These are phyloP conservation scores for Aphelenchoides fujianensis DNA, from an alignment of 1,140 invertebrate species.

Conservation along the genomic window DNA sequence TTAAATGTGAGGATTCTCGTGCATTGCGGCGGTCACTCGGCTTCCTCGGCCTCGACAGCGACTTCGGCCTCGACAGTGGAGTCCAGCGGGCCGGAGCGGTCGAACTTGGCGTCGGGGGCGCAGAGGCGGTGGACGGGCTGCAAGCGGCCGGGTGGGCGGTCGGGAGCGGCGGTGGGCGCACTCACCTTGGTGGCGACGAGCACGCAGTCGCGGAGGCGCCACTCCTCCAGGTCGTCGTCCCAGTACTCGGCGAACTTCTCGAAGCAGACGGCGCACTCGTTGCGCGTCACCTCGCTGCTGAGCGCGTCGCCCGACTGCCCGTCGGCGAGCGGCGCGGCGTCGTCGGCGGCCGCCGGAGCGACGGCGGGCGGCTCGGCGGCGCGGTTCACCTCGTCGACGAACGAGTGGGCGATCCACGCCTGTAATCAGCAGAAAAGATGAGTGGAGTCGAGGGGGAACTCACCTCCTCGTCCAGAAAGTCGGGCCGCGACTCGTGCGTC, in stretches of 20 bases:
- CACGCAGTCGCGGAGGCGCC: conserved; percentile 48
- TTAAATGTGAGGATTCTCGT: too few relatives aligned
- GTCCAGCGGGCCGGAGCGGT: not conserved
- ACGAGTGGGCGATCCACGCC: conserved; percentile 45
- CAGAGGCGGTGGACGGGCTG: not conserved
- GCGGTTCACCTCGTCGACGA: conserved; percentile 41
- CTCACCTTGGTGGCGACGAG: conserved; percentile 35
- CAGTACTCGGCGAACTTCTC: conserved; percentile 60
- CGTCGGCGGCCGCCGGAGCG: conserved; percentile 15
- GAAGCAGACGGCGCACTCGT: conserved; percentile 53
- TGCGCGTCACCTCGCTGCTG: conserved; percentile 30
- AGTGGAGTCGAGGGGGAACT: not conserved
- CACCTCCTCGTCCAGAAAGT: conserved; percentile 2
- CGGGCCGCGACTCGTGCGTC: not conserved
- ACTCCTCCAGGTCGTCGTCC: conserved; percentile 55
- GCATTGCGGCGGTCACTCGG: not conserved
- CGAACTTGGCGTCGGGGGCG: not conserved
- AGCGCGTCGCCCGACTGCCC: not conserved
- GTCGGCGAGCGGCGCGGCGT: not conserved
- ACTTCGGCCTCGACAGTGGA: not conserved
- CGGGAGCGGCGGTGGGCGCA: not conserved
- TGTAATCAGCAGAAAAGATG: conserved; percentile 24
- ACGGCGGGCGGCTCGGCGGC: conserved; percentile 1
- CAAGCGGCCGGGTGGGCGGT: not conserved
- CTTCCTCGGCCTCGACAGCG: not conserved